A percentile compares a stretch with the other conserved stretches of the same genome.
phyloP scores from a whole-genome alignment of 2,888 invertebrate genomes.

The Periphyllus acericola region DNA sequence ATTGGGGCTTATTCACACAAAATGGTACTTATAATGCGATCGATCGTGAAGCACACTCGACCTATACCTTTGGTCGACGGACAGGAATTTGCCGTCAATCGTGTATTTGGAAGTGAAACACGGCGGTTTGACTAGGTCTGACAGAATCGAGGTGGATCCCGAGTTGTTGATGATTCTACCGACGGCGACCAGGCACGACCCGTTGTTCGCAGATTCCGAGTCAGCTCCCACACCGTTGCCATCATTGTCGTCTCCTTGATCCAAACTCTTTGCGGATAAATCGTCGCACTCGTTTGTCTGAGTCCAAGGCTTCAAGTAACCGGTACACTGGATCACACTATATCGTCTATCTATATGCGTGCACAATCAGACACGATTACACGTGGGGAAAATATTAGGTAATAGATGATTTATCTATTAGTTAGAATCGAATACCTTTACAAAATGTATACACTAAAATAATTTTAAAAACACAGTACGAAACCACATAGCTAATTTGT shows the following conservation, averaged over 20 bases:
- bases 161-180: slow-evolving; percentile 74
- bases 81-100: slow-evolving; percentile 90
- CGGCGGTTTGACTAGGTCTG: slow-evolving; percentile 72
- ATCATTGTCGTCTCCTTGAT: slow-evolving; percentile 75
- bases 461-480: not conserved
- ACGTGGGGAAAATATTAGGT: not conserved
- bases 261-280: slow-evolving; percentile 67
- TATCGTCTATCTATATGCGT: slow-evolving; percentile 78
- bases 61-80: slow-evolving; percentile 86
- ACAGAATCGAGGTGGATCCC: slow-evolving; percentile 66
- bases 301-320: slow-evolving; percentile 92
- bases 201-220: slow-evolving; percentile 72
- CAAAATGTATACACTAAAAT: not conserved
- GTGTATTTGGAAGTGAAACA: slow-evolving; percentile 87
- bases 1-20: not conserved
- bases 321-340: slow-evolving; percentile 90
- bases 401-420: not conserved
- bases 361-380: not conserved
- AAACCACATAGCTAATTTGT: not conserved
- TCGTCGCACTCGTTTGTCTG: slow-evolving; percentile 76
- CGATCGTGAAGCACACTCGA: not conserved
- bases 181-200: slow-evolving; percentile 90
- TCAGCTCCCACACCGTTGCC: slow-evolving; percentile 66
- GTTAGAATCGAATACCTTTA: not conserved
- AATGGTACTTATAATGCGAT: not conserved